Base-by-base conservation (phyloP, 1,140 invertebrate genomes). In the Polypedilum vanderplanki region DNA sequence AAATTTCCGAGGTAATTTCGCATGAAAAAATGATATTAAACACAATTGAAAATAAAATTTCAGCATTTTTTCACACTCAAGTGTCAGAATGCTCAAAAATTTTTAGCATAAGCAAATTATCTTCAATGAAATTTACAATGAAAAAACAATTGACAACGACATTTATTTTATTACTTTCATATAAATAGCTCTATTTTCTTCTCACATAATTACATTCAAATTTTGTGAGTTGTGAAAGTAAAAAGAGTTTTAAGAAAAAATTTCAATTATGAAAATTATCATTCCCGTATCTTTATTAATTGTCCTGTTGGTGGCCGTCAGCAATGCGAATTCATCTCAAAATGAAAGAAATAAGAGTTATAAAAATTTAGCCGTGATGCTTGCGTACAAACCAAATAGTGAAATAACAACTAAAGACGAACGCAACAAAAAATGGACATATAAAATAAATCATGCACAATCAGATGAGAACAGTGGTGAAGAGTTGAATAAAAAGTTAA, bases 351-450 rank as follows among this genome's bases (percentile, higher is more conserved):
- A 20, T 70, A n/a, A 57, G 12, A 57, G n/a, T 4, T n/a, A 57
- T 12, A 57, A n/a, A 12, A 70, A 70, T 70, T 22, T 70, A 22
- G 17, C 65, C 8, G 65, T 70, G 17, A 70, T 70, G 65, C 65
- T 70, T 22, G 65, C 65, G 7, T 70, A 70, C 17, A 70, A 18
- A 7, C 65, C 65, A 70, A 70, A 70, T 3, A 70, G 17, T 70
- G 65, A 70, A 20, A 70, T 70, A 1, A n/a, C n/a, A 8, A 70
- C 65, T 4, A 70, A 22, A 70, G 65, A 70, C 7, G 65, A 70
- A 18, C n/a, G 18, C 65, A 22, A 70, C 10, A 70, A 70, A 20
- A 18, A n/a, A 0, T 70, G 65, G 65, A 70, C 15, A 18, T 70
- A 70, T 70, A 9, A 9, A 70, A 70, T 70, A 10, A 57, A 57